Evolutionary conservation across 2,113 vertebrate genomes (phyloP).

Genomic region (Pelmatolapia mariae): DNA sequence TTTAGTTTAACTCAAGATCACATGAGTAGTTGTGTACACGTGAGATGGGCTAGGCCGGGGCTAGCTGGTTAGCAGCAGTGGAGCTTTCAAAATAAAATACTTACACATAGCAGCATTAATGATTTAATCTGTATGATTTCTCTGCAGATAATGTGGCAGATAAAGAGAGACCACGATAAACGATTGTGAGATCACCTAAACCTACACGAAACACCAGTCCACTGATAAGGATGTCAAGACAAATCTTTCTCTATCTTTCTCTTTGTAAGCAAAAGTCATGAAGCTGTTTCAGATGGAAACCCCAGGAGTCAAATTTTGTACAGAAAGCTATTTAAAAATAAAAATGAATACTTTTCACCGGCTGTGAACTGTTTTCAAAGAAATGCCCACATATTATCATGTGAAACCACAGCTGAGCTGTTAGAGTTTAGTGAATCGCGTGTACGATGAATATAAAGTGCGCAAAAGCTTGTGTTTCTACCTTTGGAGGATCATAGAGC

Average conservation of each 20-base stretch:
- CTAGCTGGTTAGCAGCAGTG: neutral
- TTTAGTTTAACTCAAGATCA: neutral
- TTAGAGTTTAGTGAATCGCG: neutral
- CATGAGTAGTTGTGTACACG: neutral
- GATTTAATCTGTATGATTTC: neutral
- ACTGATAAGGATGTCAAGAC: neutral
- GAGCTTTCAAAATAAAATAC: neutral
- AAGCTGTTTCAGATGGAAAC: neutral
- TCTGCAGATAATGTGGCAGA: neutral
- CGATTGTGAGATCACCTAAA: neutral
- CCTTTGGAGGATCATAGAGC: constrained; percentile 96
- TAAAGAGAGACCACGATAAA: neutral
- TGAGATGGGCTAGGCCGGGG: neutral
- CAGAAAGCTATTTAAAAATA: neutral
- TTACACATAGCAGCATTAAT: neutral
- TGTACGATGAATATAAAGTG: neutral
- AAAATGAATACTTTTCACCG: neutral
- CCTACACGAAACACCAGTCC: neutral
- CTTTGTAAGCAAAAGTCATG: neutral
- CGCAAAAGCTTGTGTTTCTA: constrained; percentile 56
- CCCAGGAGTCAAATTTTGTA: neutral
- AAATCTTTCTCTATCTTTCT: neutral
- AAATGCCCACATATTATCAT: neutral
- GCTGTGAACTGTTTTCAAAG: neutral
- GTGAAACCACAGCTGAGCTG: neutral